Percentiles rank a stretch among this genome's conserved stretches.
phyloP scores from a whole-genome alignment of 2,797 vertebrate species.

The Ptychadena robeensis region DNA sequence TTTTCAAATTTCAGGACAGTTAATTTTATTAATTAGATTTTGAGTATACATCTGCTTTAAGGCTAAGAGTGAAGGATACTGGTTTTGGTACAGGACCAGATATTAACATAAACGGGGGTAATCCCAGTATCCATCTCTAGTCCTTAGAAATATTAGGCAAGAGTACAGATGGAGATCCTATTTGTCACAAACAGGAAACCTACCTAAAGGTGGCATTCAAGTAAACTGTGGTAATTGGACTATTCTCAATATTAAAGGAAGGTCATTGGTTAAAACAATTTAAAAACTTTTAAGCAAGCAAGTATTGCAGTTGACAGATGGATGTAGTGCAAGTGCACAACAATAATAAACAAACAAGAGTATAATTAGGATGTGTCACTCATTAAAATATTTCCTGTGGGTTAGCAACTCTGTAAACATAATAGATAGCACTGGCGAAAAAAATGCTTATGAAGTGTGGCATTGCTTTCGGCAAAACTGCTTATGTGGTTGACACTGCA shows the following conservation, averaged over 20 bases:
- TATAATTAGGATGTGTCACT: conserved; percentile 69
- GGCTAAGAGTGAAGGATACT: too few species aligned
- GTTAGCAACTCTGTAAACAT: conserved; percentile 27
- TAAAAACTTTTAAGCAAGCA: conserved; percentile 14
- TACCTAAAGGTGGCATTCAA: too few species aligned
- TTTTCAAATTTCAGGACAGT: too few species aligned
- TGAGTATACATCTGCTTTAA: too few species aligned
- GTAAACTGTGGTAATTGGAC: too few species aligned
- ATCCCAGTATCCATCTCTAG: too few species aligned
- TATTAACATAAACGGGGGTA: too few species aligned
- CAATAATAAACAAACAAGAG: conserved; percentile 64
- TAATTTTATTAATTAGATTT: too few species aligned
- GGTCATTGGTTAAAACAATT: conserved; percentile 1
- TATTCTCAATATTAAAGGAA: background rate
- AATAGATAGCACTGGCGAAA: conserved; percentile 68
- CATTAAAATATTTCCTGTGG: conserved; percentile 46
- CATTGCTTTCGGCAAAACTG: conserved; percentile 79
- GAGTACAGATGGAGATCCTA: too few species aligned
- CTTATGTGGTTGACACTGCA: conserved; percentile 78
- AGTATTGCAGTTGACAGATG: conserved; percentile 29
- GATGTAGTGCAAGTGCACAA: conserved; percentile 1
- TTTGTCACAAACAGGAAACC: too few species aligned
- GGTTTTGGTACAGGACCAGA: too few species aligned
- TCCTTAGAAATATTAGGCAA: too few species aligned
- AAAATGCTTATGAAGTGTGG: conserved; percentile 77